These are phyloP conservation scores for Pseudorectes ferrugineus DNA, from an alignment of 2,113 vertebrate genomes.

Conservation along the genomic window DNA sequence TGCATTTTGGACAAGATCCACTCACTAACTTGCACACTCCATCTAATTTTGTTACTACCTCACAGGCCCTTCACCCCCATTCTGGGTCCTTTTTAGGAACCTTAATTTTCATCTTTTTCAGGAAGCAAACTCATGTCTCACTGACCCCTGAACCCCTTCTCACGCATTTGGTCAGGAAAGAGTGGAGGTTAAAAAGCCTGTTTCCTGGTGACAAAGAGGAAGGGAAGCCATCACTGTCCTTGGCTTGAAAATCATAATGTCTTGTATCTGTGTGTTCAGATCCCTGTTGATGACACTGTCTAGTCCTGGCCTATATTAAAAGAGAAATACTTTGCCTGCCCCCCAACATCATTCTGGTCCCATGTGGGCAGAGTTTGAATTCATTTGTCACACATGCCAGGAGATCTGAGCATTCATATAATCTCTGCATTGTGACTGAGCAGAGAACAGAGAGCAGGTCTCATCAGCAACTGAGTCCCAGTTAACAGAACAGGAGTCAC, in stretches of 20 bases:
- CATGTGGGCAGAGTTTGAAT: neutral
- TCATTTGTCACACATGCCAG: neutral
- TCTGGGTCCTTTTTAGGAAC: neutral
- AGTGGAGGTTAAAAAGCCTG: neutral
- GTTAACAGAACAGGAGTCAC: neutral
- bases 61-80: neutral
- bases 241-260: neutral
- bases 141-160: neutral
- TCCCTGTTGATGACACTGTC: neutral
- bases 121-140: rapidly evolving
- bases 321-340: neutral
- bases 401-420: neutral
- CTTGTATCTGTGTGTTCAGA: neutral
- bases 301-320: neutral
- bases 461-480: neutral
- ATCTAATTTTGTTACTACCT: neutral
- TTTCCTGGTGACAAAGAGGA: neutral
- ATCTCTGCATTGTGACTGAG: neutral
- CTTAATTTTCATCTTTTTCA: neutral
- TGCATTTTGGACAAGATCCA: neutral
- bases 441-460: neutral
- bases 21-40: neutral
- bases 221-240: neutral
- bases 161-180: neutral
- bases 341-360: neutral